Evolutionary conservation across 2,888 invertebrate species (phyloP).

Genomic region (Tenthredo distinguenda): DNA sequence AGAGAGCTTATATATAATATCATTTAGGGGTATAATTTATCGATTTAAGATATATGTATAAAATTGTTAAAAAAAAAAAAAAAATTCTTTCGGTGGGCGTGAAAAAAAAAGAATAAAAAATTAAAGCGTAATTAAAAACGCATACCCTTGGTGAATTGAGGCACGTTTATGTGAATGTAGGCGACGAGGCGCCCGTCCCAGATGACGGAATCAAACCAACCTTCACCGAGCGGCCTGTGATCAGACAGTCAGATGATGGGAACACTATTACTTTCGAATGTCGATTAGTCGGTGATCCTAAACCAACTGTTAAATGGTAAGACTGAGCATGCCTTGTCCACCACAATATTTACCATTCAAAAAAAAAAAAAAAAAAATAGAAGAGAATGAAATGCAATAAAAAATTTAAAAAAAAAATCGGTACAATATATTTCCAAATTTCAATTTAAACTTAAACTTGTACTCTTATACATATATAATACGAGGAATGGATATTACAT

Average conservation of each 20-base stretch:
- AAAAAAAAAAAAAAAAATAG: background rate
- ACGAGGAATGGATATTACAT: background rate
- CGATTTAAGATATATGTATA: background rate
- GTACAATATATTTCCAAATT: slow-evolving; percentile 5
- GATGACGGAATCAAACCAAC: slow-evolving; percentile 97
- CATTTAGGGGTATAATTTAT: background rate
- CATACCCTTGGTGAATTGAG: slow-evolving; percentile 65
- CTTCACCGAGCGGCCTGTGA: slow-evolving; percentile 98
- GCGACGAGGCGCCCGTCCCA: slow-evolving; percentile 97
- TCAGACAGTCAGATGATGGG: slow-evolving; percentile 97
- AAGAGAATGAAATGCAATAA: no score
- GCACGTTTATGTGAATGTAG: slow-evolving; percentile 81
- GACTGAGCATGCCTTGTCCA: slow-evolving; percentile 69
- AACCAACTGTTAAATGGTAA: slow-evolving; percentile 96
- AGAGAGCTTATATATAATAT: background rate
- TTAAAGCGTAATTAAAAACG: slow-evolving; percentile 1
- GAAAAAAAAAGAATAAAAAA: slow-evolving; percentile 50
- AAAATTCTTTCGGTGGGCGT: background rate
- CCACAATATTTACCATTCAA: background rate
- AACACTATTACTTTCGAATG: slow-evolving; percentile 98
- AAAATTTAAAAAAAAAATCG: background rate
- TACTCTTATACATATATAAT: background rate
- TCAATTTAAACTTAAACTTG: background rate
- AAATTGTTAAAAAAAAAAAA: slow-evolving; percentile 1
- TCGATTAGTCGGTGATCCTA: slow-evolving; percentile 97